phyloP scores from a whole-genome alignment of 1,140 invertebrate genomes.

The Cotesia chilonis region DNA sequence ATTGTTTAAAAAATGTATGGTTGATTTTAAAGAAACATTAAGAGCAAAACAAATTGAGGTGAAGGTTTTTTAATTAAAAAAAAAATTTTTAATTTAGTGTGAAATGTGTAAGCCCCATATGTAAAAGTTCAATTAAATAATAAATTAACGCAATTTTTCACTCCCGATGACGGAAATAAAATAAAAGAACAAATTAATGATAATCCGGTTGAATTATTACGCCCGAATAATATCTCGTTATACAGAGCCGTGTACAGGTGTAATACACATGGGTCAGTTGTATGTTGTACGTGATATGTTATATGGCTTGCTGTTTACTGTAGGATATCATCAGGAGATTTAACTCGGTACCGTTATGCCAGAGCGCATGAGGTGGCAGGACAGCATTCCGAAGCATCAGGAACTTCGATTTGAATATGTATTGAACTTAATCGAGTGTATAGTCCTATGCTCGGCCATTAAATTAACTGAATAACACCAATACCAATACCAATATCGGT shows the following conservation, averaged over 20 bases:
- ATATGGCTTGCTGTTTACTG: slow-evolving; percentile 2
- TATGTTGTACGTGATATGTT: background rate
- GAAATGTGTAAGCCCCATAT: no score
- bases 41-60: no score
- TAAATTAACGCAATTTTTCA: no score
- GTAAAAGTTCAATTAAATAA: no score
- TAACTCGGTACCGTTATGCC: slow-evolving; percentile 33
- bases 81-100: no score
- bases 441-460: background rate
- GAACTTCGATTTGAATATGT: slow-evolving; percentile 33
- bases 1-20: no score
- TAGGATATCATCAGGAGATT: slow-evolving; percentile 22
- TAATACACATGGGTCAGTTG: slow-evolving; percentile 4
- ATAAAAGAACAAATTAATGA: no score
- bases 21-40: no score
- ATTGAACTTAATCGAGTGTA: slow-evolving; percentile 18
- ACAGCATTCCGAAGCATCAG: slow-evolving; percentile 35
- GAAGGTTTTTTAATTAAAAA: no score
- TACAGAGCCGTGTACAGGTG: slow-evolving; percentile 4
- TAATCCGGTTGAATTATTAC: background rate
- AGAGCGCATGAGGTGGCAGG: slow-evolving; percentile 26
- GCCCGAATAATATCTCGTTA: background rate
- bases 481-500: background rate
- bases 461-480: background rate
- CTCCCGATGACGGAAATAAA: no score